phyloP scores from a whole-genome alignment of 2,113 vertebrate genomes.

The Athene cunicularia region DNA sequence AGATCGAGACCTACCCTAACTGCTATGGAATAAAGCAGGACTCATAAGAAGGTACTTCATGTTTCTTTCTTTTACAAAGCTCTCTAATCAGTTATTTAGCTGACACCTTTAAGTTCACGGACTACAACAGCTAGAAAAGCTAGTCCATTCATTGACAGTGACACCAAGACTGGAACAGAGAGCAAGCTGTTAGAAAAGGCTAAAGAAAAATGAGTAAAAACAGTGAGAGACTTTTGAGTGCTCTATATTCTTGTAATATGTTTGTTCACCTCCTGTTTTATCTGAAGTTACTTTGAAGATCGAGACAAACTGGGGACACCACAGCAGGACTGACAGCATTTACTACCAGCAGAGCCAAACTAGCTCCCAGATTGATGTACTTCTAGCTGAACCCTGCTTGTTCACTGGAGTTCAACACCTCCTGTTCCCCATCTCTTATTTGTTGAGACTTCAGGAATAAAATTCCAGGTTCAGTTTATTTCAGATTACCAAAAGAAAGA shows the following conservation, averaged over 20 bases:
- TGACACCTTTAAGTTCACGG: neutral
- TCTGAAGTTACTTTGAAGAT: neutral
- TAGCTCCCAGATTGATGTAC: neutral
- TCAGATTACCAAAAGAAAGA: neutral
- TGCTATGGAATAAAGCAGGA: neutral
- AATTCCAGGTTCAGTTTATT: neutral
- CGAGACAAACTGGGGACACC: neutral
- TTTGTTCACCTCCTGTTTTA: neutral
- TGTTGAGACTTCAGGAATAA: neutral
- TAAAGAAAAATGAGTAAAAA: neutral
- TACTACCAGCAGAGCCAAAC: accelerated
- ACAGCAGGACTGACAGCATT: neutral
- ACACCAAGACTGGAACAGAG: neutral
- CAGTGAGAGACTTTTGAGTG: neutral
- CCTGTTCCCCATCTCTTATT: neutral
- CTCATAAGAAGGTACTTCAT: accelerated
- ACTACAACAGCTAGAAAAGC: neutral
- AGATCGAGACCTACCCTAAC: neutral
- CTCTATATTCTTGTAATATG: neutral
- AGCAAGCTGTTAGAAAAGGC: neutral
- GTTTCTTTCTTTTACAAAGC: neutral
- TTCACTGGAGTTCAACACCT: neutral
- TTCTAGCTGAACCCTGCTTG: neutral
- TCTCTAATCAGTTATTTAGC: neutral
- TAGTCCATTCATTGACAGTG: neutral